Base-by-base conservation (phyloP, 2,797 vertebrate species). In the Sebastes itinus region DNA sequence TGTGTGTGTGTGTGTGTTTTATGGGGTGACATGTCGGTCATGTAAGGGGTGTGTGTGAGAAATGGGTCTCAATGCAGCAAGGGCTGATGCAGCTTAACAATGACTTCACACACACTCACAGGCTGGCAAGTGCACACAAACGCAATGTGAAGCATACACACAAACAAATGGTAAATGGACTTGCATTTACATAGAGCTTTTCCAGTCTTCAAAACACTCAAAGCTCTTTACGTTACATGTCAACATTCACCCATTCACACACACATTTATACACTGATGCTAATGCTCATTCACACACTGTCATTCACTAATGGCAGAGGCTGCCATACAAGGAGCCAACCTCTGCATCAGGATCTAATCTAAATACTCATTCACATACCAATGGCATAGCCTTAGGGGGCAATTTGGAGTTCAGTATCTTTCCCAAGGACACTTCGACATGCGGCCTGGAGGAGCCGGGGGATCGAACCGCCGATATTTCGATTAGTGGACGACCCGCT, bases 31-130 rank as follows among this genome's bases (percentile, higher is more conserved):
- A 66, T 82, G 71, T 59, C 46, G 60, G 80, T 59, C 83, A 81
- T 74, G 61, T 61, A 55, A 69, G 38, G 49, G 61, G 25, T 72
- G n/a, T 66, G 22, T 75, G 52, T 72, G 78, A 84, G 72, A 78
- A 88, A 92, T 80, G 64, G 42, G 70, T 85, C 75, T 82, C 76
- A 56, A 54, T 65, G 71, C 73, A 72, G 65, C 54, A 64, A 62
- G 14, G 20, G 70, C 82, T 78, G 80, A 85, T 79, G 75, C 82
- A 82, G 78, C 75, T 78, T 20, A 73, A 86, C 68, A 84, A 68
- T 67, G 78, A 73, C 55, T 75, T 84, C 67, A 80, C 9, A 27
- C 16, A 25, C 33, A 62, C 20, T 16, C 1, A 5, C 16, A 71
- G 49, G 27, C 61, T 42, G 4, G 32, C 7, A 22, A 76, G 13